These are phyloP conservation scores for Heliangelus exortis DNA, from an alignment of 2,797 vertebrate genomes.

Conservation along the genomic window DNA sequence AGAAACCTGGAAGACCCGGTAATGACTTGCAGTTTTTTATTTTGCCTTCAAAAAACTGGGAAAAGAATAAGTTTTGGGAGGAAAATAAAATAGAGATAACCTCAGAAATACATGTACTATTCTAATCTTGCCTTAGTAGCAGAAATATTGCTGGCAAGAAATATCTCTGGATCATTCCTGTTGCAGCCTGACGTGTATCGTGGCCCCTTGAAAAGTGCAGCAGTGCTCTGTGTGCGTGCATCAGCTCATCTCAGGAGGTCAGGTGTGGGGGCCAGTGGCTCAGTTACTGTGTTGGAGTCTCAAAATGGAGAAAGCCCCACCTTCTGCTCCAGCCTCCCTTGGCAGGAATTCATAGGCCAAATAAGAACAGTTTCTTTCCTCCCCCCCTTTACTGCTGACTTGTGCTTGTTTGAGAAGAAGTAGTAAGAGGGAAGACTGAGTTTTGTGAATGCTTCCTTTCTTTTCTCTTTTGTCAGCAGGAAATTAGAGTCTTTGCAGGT, in stretches of 20 bases:
- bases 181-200: neutral
- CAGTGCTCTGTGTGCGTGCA: rapidly evolving
- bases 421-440: neutral
- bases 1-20: neutral
- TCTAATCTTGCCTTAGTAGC: constrained; percentile 17
- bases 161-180: neutral
- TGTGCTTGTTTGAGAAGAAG: neutral
- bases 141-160: neutral
- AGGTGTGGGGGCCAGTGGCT: neutral
- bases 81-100: neutral
- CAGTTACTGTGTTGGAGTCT: neutral
- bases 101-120: constrained; percentile 2
- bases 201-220: neutral
- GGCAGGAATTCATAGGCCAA: neutral
- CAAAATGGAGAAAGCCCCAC: neutral
- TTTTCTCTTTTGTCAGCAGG: neutral
- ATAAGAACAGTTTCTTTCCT: neutral
- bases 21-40: constrained; percentile 19
- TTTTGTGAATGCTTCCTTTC: neutral
- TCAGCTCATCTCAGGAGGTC: neutral
- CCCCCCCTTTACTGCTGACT: neutral
- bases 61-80: neutral
- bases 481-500: neutral
- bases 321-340: neutral
- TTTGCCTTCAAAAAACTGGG: neutral